Base-by-base conservation (phyloP, 1,140 invertebrate genomes). In the Diorhabda elongata region DNA sequence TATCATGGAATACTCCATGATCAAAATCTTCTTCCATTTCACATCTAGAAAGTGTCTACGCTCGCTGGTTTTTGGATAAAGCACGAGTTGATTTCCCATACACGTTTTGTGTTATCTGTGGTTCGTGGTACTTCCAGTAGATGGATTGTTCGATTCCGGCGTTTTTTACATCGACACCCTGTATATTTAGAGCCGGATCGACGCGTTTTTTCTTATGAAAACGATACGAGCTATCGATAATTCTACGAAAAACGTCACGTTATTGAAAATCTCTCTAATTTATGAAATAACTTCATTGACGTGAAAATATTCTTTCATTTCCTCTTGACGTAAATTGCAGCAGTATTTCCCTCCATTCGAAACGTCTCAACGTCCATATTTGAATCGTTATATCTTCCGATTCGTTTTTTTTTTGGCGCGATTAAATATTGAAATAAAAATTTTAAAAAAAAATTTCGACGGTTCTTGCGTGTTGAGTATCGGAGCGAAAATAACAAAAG, bases 391-490 rank as follows among this genome's bases (percentile, higher is more conserved):
- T n/a, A 4, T 6, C 47, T 52, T 4, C n/a, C 47, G 47, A 52
- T 52, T 52, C 47, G n/a, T 52, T 70, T 70, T 62, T 65, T 26
- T 26, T 26, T 26, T 26, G 26, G 26, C 26, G 26, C 26, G 26
- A 26, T 26, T 26, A 26, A 26, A 26, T 26, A 26, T 26, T 26
- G 26, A 26, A 26, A 26, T 26, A 26, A 26, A 26, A 26, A 26
- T 1, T 26, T 26, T 26, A 26, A 26, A 26, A 26, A 26, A 26
- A 26, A 26, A 26, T 26, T 57, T 58, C 57, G 42, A 11, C 52
- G 5, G 47, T 68, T 68, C 76, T 75, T 77, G 76, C 71, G 58
- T 75, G 76, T 76, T 75, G 75, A 77, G 76, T 75, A 74, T 59
- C 26, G 66, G 61, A 64, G 67, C 70, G 71, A 58, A 69, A 70